Percentiles rank a stretch among this genome's conserved stretches.
Evolutionary conservation across 2,888 invertebrate species (phyloP).

Genomic region (Falcaria lacertinaria): DNA sequence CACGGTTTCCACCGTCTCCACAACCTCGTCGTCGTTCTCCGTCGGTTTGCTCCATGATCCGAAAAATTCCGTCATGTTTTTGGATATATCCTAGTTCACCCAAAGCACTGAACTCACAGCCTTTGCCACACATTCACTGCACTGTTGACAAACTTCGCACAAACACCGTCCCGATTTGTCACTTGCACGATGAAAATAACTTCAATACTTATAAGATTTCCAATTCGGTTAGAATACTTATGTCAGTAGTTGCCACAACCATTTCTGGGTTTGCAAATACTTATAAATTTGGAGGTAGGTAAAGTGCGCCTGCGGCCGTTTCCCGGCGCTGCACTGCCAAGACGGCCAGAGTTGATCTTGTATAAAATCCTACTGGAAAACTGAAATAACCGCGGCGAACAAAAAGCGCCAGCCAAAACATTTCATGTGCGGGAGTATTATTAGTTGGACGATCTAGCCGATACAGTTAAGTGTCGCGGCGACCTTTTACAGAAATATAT

Average conservation of each 20-base stretch:
- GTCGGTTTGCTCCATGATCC: constrained; percentile 59
- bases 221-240: constrained; percentile 34
- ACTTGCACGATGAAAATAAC: constrained; percentile 23
- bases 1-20: constrained; percentile 55
- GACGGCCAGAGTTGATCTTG: constrained; percentile 73
- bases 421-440: constrained; percentile 78
- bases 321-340: constrained; percentile 52
- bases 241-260: constrained; percentile 31
- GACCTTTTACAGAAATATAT: constrained; percentile 60
- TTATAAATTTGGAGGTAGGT: constrained; percentile 16
- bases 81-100: constrained; percentile 34
- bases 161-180: constrained; percentile 25
- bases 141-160: constrained; percentile 37
- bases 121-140: constrained; percentile 62
- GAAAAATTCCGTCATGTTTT: constrained; percentile 71
- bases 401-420: constrained; percentile 80
- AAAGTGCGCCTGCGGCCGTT: constrained; percentile 18
- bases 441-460: constrained; percentile 79
- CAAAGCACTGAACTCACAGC: constrained; percentile 55
- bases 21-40: constrained; percentile 38
- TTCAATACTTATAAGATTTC: constrained; percentile 29
- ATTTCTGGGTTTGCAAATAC: constrained; percentile 32
- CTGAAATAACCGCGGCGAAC: constrained; percentile 79
- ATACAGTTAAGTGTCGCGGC: constrained; percentile 71
- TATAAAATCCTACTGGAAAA: constrained; percentile 79